Conservation (phyloP, 2,888 invertebrate species). For the Cynaeus angustus region DNA sequence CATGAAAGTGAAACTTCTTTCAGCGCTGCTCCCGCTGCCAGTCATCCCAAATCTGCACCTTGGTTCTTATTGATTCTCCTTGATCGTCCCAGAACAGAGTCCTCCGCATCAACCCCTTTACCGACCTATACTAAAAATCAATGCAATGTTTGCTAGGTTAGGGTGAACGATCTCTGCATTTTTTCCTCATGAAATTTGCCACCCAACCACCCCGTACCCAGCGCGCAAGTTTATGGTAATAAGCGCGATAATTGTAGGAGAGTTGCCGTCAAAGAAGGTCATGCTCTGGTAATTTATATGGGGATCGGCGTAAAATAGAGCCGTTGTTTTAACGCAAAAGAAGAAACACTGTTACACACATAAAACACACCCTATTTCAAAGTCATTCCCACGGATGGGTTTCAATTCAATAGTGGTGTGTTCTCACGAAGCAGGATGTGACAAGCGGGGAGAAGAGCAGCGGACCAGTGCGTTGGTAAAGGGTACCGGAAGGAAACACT, state of each 20-base stretch:
- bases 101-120: conserved; percentile 38
- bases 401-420: conserved; percentile 60
- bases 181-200: conserved; percentile 13
- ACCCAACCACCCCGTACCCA: neutral
- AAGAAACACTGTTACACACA: conserved; percentile 45
- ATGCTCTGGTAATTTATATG: conserved; percentile 46
- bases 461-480: conserved; percentile 52
- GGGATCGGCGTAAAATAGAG: conserved; percentile 45
- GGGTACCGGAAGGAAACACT: conserved; percentile 63
- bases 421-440: conserved; percentile 65
- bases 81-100: too few relatives aligned
- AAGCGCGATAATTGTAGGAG: conserved; percentile 14
- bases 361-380: conserved; percentile 55
- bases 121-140: conserved; percentile 62
- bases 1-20: neutral
- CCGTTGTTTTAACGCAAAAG: conserved; percentile 42
- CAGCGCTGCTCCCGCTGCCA: neutral
- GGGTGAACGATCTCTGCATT: conserved; percentile 50
- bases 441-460: conserved; percentile 55
- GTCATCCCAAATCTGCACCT: neutral
- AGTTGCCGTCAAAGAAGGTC: conserved; percentile 24
- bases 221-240: conserved; percentile 21
- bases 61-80: neutral
- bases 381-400: conserved; percentile 63
- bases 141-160: conserved; percentile 59